Conservation (phyloP, 2,797 vertebrate genomes). For the Podarcis siculus region DNA sequence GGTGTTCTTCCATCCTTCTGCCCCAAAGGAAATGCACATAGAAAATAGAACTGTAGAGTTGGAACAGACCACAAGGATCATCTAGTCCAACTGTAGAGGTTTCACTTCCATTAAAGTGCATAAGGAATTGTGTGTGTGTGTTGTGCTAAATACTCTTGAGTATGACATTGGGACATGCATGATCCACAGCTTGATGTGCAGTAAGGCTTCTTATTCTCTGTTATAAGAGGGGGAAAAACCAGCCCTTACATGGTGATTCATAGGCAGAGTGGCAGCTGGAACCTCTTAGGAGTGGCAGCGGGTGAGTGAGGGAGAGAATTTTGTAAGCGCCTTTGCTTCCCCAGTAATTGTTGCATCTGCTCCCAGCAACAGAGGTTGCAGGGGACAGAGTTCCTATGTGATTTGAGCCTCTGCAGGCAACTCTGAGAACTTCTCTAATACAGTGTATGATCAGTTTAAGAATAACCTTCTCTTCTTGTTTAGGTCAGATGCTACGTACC, state of each 20-base stretch:
- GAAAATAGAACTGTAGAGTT: not conserved
- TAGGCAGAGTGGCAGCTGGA: not conserved
- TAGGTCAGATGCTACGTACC: slow-evolving; percentile 86
- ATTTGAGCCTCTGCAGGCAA: not conserved
- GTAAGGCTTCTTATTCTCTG: not conserved
- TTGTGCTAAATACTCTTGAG: not conserved
- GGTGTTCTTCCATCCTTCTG: not conserved
- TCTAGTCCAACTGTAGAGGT: no score
- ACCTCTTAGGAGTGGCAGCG: not conserved
- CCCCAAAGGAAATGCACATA: not conserved
- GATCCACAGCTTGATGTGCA: not conserved
- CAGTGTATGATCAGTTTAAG: not conserved
- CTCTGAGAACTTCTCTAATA: not conserved
- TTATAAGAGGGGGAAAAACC: not conserved
- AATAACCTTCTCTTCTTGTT: slow-evolving; percentile 46
- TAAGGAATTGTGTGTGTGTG: not conserved
- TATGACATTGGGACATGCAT: not conserved
- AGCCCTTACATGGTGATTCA: not conserved
- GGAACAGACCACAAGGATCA: no score
- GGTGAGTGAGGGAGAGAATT: not conserved
- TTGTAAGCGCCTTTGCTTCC: not conserved
- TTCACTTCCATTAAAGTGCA: not conserved
- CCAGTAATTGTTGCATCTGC: not conserved
- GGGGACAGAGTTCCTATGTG: not conserved
- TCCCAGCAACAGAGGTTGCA: not conserved